Conservation (phyloP, 1,140 invertebrate genomes). For the Aphaenogaster ashmeadi region DNA sequence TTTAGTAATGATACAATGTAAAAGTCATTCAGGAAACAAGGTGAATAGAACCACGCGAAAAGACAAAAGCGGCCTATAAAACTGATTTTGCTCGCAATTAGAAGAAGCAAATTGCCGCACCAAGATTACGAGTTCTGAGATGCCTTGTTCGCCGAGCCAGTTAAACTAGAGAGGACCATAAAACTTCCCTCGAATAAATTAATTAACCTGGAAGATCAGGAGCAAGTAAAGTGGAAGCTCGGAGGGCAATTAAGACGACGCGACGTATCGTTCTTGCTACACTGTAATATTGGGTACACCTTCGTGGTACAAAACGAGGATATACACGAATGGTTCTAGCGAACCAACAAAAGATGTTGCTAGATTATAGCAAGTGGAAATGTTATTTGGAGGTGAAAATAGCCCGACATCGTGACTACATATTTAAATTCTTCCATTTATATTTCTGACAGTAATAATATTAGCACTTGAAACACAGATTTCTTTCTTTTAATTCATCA, state of each 20-base stretch:
- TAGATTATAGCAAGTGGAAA: background rate
- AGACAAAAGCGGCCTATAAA: constrained; percentile 35
- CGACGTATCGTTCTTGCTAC: constrained; percentile 56
- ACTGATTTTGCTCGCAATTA: constrained; percentile 53
- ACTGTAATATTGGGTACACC: constrained; percentile 29
- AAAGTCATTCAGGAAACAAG: background rate
- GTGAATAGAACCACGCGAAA: background rate
- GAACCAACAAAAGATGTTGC: background rate
- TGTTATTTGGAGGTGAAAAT: constrained; percentile 11
- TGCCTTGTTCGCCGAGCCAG: constrained; percentile 39
- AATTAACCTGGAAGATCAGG: constrained; percentile 62
- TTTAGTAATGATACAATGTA: constrained; percentile 9
- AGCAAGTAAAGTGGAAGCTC: constrained; percentile 43
- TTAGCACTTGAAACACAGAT: background rate
- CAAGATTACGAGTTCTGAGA: constrained; percentile 44
- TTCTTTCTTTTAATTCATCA: background rate
- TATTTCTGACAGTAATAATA: constrained; percentile 11
- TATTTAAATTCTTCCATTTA: background rate
- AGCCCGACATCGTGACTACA: background rate
- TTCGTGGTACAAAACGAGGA: background rate
- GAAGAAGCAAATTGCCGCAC: constrained; percentile 51
- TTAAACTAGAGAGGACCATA: constrained; percentile 40
- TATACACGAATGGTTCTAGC: constrained; percentile 12
- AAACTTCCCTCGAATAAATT: constrained; percentile 69
- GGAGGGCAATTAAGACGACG: constrained; percentile 48